Evolutionary conservation across 2,797 vertebrate species (phyloP).

Genomic region (Urosaurus nigricauda): DNA sequence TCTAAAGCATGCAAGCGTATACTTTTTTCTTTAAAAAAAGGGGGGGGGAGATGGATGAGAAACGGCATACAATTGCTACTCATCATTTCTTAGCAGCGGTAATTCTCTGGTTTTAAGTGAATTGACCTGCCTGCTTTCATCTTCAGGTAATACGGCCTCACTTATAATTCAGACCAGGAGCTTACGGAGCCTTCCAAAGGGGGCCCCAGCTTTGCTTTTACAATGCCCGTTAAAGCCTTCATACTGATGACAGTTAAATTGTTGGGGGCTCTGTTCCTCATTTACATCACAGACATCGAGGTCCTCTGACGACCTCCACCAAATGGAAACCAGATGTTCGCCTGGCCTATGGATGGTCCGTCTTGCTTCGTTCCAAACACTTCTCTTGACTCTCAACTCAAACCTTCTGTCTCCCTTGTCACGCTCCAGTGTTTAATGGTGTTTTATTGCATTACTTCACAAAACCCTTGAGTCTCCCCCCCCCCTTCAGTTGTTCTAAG

Average conservation of each 20-base stretch:
- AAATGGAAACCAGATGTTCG: conserved; percentile 92
- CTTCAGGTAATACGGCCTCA: conserved; percentile 81
- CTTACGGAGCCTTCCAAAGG: conserved; percentile 78
- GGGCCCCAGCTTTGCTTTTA: conserved; percentile 75
- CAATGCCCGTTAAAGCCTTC: conserved; percentile 81
- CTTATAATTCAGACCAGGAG: conserved; percentile 82
- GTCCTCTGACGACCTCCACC: conserved; percentile 83
- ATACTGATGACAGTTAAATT: conserved; percentile 92
- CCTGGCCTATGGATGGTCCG: conserved; percentile 75
- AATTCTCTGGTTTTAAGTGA: conserved; percentile 80
- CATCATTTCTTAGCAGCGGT: conserved; percentile 79
- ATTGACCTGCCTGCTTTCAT: conserved; percentile 85
- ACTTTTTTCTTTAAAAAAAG: conserved; percentile 11
- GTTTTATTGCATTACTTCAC: conserved; percentile 82
- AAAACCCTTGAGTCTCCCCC: conserved; percentile 75
- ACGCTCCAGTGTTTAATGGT: conserved; percentile 81
- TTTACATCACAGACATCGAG: conserved; percentile 87
- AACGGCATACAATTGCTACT: conserved; percentile 76
- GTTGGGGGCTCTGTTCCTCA: conserved; percentile 88
- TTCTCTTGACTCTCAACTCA: conserved; percentile 79
- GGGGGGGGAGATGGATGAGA: conserved; percentile 45
- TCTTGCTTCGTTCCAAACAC: conserved; percentile 83
- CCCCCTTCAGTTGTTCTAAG: conserved; percentile 72
- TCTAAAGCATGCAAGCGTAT: conserved; percentile 58
- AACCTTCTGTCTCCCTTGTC: conserved; percentile 81